Evolutionary conservation across 2,113 vertebrate genomes (phyloP), one percentile per base, ranked within the genome.

Genomic region (Fulmarus glacialis): DNA sequence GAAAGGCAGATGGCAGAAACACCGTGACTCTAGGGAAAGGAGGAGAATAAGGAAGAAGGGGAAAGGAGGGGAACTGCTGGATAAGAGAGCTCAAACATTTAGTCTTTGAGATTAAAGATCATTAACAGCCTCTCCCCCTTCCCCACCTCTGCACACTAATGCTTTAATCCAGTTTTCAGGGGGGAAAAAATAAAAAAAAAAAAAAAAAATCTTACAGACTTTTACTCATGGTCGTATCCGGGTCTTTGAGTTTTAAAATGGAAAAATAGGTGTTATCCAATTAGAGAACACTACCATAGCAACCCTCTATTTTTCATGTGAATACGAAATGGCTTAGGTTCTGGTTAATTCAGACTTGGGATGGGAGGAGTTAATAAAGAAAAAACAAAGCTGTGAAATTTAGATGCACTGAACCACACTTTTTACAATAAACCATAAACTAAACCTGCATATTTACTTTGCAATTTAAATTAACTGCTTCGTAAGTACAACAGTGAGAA

Each of bases 401-500:
- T 6, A 93, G 34, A 55, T n/a, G 16, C 42, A 50, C 11, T 89
- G 64, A 96, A 79, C 11, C 85, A 52, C 10, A 11, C 11, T 73
- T 90, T 77, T 93, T 82, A 12, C 68, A 93, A 97, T 15, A 93
- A 83, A 63, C 21, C 36, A 73, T 77, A 87, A 97, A 80, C n/a
- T 83, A 96, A 77, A 94, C 34, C 63, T 89, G 12, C 12, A 85
- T 70, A 87, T 95, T 80, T 92, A 95, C 71, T 96, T 81, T 79
- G 62, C 27, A 68, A 86, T 87, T 96, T 95, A 93, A 97, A 95
- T 94, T 94, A 89, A 91, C 38, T 95, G 68, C 58, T 96, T 97
- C 42, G 4, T 86, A 95, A 97, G 59, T 47, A 94, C 53, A 97
- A 96, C 85, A 92, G 66, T 62, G 48, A 91, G 86, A 94, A 94